Evolutionary conservation across 2,797 vertebrate species (phyloP), one percentile per base, ranked within the genome.

Genomic region (Mormyrus hasselquistii): DNA sequence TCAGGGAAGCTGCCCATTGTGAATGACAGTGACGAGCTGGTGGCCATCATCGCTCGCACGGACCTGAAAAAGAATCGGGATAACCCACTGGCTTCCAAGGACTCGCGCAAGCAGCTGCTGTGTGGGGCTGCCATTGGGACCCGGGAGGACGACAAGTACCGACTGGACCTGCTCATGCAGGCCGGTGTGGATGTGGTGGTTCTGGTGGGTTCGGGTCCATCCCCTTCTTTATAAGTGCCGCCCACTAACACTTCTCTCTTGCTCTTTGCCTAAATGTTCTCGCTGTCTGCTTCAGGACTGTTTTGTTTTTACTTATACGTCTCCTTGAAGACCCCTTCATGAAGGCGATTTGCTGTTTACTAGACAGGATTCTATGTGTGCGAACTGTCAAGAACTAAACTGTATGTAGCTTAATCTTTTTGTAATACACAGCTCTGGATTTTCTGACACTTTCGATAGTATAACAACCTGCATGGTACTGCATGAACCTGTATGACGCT

Each of bases 11-110:
- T 98, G 86, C 98, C 97, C 52, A 98, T 98, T 7, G 98, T 98
- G 86, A 98, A 98, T 16, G 97, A 97, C 92, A 96, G 92, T 0
- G 98, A 98, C 0, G 97, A 98, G 93, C 94, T 98, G 44, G 96
- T 98, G 83, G 96, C 98, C 92, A 98, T 98, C 93, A 98, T 98
- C 34, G 98, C 97, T 3, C 94, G 97, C 88, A 98, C 98, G 0
- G 98, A 98, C 92, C 93, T 98, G 90, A 98, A 98, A 94, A 98
- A 98, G 94, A 98, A 98, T 95, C 95, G 98, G 22, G 98, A 98
- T 92, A 98, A 98, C 91, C 98, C 97, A 0, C 93, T 98, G 93
- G 97, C 98, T 89, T 98, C 98, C 90, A 98, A 98, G 91, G 97
- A 98, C 92, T 96, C 96, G 0, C 96, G 97, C 84, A 98, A 98